Evolutionary conservation across 2,888 invertebrate genomes (phyloP).

Genomic region (Psylliodes chrysocephalus): DNA sequence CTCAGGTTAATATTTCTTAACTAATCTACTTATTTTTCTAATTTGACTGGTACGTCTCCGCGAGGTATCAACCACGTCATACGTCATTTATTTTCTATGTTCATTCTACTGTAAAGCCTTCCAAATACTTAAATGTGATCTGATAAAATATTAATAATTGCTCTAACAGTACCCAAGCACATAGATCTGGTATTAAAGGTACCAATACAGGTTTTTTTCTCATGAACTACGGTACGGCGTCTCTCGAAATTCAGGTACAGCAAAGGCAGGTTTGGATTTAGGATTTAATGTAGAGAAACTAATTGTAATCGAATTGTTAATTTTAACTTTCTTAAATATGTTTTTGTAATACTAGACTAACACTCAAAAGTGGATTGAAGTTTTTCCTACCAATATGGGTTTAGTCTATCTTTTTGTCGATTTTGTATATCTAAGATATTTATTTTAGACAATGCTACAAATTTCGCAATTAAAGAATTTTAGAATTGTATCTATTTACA

Average conservation of each 20-base stretch:
- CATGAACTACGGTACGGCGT: constrained; percentile 36
- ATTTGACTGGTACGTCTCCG: constrained; percentile 18
- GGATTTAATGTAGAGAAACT: no score
- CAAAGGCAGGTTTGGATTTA: constrained; percentile 7
- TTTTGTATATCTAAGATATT: no score
- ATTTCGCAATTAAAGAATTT: no score
- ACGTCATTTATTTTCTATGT: constrained; percentile 19
- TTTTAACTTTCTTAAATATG: no score
- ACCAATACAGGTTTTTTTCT: constrained; percentile 43
- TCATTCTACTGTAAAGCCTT: constrained; percentile 29
- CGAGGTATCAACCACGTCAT: constrained; percentile 20
- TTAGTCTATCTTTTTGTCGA: no score
- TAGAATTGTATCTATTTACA: no score
- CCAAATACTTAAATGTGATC: constrained; percentile 50
- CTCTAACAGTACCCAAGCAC: constrained; percentile 53
- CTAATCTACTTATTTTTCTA: constrained; percentile 16
- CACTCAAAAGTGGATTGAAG: no score
- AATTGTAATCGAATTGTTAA: no score
- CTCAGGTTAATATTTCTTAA: background rate
- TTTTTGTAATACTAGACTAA: no score
- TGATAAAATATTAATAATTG: constrained; percentile 57
- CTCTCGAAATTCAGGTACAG: constrained; percentile 43
- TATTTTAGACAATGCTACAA: no score
- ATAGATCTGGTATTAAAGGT: constrained; percentile 26
- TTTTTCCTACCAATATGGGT: no score